Conservation (phyloP, 2,113 vertebrate species). For the Thinocorus orbignyianus region DNA sequence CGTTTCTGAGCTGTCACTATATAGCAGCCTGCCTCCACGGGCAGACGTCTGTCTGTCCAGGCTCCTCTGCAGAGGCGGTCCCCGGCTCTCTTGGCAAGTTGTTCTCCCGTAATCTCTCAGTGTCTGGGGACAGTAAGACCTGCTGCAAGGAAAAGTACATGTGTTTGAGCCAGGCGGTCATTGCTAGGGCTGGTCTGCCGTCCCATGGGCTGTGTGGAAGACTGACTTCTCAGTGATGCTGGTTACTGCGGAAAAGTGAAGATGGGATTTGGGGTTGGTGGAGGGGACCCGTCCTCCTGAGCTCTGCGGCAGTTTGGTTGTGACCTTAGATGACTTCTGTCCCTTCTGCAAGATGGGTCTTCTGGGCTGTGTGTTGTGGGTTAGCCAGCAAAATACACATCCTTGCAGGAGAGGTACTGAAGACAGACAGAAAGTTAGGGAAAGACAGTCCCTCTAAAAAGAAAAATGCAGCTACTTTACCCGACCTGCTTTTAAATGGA, state of each 20-base stretch:
- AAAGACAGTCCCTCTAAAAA: neutral
- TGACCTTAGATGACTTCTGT: neutral
- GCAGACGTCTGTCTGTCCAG: accelerated
- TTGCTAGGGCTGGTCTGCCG: neutral
- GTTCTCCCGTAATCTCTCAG: neutral
- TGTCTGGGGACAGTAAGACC: neutral
- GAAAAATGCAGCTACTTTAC: neutral
- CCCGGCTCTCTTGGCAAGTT: neutral
- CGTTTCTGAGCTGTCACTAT: neutral
- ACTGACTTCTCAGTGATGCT: neutral
- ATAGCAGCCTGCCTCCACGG: neutral
- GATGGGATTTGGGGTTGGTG: neutral
- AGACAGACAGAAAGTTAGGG: neutral
- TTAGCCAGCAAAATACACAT: neutral
- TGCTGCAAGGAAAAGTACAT: accelerated
- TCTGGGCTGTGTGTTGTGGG: neutral
- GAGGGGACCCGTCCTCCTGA: neutral
- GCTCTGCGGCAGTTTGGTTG: accelerated
- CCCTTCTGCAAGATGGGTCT: neutral
- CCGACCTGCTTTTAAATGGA: neutral
- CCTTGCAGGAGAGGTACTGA: neutral
- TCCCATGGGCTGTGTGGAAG: neutral
- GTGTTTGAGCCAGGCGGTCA: neutral
- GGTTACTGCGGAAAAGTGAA: neutral
- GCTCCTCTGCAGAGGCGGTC: neutral